Evolutionary conservation across 2,113 vertebrate genomes (phyloP).

Genomic region (Ammodytes marinus): DNA sequence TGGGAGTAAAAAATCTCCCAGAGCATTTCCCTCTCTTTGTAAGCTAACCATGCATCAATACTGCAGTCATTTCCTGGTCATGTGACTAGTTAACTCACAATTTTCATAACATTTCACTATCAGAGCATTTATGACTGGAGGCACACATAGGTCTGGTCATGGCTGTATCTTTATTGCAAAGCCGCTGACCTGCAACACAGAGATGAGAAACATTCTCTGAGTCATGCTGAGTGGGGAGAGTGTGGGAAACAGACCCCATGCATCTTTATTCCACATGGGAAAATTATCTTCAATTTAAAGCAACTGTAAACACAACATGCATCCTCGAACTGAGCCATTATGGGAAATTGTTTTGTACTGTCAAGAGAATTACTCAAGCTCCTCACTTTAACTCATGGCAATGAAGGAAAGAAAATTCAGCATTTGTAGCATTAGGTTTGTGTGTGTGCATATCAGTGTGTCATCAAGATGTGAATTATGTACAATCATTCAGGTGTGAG

Average conservation of each 20-base stretch:
- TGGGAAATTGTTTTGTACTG: conserved; percentile 24
- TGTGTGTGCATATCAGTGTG: neutral
- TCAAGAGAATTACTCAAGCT: conserved; percentile 28
- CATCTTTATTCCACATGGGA: conserved; percentile 41
- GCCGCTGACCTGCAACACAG: conserved; percentile 27
- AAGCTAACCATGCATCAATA: conserved; percentile 5
- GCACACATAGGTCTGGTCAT: conserved; percentile 28
- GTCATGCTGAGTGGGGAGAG: conserved; percentile 38
- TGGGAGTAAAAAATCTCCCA: neutral
- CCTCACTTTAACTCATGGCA: neutral
- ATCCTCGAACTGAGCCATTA: conserved; percentile 9
- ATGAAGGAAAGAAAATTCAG: too few relatives aligned
- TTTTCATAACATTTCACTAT: conserved; percentile 73
- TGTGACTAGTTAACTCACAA: conserved; percentile 3
- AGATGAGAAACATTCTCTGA: conserved; percentile 50
- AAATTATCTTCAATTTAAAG: conserved; percentile 45
- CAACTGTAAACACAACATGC: conserved; percentile 55
- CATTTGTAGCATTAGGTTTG: neutral
- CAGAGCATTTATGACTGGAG: conserved; percentile 42
- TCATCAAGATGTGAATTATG: neutral
- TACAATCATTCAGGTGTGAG: neutral
- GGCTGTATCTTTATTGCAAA: conserved; percentile 52
- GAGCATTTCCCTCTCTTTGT: neutral
- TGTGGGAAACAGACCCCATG: conserved; percentile 67
- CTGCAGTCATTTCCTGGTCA: neutral